A percentile compares a stretch with the other conserved stretches of the same genome.
These are phyloP conservation scores for Petrocephalus sullivani DNA, from an alignment of 2,797 vertebrate genomes.

Conservation along the genomic window DNA sequence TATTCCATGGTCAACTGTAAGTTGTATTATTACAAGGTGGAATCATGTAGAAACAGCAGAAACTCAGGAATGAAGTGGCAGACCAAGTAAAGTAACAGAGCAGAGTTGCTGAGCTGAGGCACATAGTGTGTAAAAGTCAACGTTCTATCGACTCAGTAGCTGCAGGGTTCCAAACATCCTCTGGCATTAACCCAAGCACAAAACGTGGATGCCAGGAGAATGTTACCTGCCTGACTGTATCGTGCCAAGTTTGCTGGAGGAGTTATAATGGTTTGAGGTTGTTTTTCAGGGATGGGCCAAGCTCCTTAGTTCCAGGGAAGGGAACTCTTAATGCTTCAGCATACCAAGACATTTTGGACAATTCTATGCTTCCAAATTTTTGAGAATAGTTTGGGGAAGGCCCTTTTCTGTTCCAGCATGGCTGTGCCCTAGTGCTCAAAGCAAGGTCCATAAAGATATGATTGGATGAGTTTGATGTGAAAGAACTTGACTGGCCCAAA, in stretches of 20 bases:
- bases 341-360: neutral
- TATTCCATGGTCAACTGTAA: neutral
- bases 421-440: neutral
- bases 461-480: neutral
- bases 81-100: neutral
- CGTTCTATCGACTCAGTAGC: neutral
- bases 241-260: neutral
- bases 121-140: neutral
- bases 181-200: neutral
- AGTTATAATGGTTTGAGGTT: neutral
- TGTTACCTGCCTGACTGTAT: neutral
- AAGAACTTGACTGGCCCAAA: neutral
- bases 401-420: neutral
- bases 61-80: neutral
- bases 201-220: neutral
- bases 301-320: neutral
- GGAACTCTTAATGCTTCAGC: neutral
- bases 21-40: neutral
- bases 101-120: neutral
- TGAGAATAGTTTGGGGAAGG: neutral
- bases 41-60: neutral
- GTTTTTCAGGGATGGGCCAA: neutral
- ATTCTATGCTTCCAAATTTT: neutral
- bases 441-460: neutral
- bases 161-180: neutral